phyloP scores from a whole-genome alignment of 2,888 invertebrate genomes.

The Vandiemenella viatica region DNA sequence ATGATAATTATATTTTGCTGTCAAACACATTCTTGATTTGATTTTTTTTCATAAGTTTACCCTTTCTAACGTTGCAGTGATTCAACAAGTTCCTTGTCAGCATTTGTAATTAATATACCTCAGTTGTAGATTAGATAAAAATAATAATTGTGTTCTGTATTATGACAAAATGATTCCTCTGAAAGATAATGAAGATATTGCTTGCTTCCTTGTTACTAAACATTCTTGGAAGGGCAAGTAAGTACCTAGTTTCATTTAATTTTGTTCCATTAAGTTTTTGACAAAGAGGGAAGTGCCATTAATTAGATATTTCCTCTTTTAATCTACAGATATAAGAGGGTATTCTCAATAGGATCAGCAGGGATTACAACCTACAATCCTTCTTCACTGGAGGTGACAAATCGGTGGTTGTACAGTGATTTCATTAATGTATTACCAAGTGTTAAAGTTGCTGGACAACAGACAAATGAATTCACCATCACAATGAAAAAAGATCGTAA shows the following conservation, averaged over 20 bases:
- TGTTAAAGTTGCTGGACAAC: slow-evolving; percentile 29
- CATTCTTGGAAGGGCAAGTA: slow-evolving; percentile 98
- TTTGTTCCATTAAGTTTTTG: too few relatives aligned
- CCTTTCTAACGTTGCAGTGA: too few relatives aligned
- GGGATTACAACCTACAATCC: slow-evolving; percentile 97
- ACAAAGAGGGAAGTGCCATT: too few relatives aligned
- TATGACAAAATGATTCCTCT: slow-evolving; percentile 49
- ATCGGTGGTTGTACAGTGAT: slow-evolving; percentile 79
- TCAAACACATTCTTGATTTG: too few relatives aligned
- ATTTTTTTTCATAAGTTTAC: too few relatives aligned
- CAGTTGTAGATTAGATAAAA: too few relatives aligned
- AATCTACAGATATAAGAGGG: slow-evolving; percentile 69
- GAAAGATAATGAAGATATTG: slow-evolving; percentile 89
- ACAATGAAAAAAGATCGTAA: slow-evolving; percentile 81
- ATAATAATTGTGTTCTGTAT: too few relatives aligned
- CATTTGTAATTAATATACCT: too few relatives aligned
- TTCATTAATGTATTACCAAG: slow-evolving; percentile 53
- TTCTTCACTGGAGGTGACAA: slow-evolving; percentile 75
- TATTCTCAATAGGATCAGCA: slow-evolving; percentile 88
- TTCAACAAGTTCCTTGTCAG: too few relatives aligned
- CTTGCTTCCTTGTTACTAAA: slow-evolving; percentile 93
- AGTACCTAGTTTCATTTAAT: slow-evolving; percentile 21
- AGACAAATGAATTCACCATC: slow-evolving; percentile 56
- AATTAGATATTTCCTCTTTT: too few relatives aligned
- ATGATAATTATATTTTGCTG: too few relatives aligned